These are phyloP conservation scores for Meandrusa payeni DNA, from an alignment of 2,888 invertebrate genomes.

Conservation along the genomic window DNA sequence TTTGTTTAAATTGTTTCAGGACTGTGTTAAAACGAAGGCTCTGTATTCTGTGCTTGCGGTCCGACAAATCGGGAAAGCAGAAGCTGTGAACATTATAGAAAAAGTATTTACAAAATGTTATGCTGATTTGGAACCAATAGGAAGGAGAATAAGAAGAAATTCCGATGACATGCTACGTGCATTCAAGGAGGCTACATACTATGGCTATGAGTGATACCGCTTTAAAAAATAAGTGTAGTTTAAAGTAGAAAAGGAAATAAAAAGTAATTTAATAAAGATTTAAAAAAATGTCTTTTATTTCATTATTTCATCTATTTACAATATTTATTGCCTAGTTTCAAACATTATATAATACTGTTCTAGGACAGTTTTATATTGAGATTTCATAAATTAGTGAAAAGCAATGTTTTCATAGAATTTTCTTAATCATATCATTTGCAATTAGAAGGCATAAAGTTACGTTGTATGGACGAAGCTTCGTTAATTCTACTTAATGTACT, in stretches of 20 bases:
- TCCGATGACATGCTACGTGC: constrained; percentile 89
- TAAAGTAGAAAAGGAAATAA: constrained; percentile 41
- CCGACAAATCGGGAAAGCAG: constrained; percentile 84
- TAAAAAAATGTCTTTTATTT: constrained; percentile 81
- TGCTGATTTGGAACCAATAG: constrained; percentile 94
- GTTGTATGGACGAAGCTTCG: too few species aligned
- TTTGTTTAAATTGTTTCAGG: constrained; percentile 71
- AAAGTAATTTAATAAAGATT: constrained; percentile 52
- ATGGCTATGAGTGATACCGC: constrained; percentile 84
- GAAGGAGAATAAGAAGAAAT: constrained; percentile 87
- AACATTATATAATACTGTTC: constrained; percentile 54
- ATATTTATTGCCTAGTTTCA: constrained; percentile 53
- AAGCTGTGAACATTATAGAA: constrained; percentile 89
- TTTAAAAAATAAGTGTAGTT: constrained; percentile 22
- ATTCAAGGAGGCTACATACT: constrained; percentile 87
- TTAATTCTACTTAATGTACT: too few species aligned
- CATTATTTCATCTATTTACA: constrained; percentile 56
- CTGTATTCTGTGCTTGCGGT: constrained; percentile 90
- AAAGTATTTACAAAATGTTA: constrained; percentile 95
- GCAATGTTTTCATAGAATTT: not conserved
- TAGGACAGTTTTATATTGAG: constrained; percentile 32
- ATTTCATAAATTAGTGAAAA: constrained; percentile 1
- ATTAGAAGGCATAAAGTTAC: constrained; percentile 27
- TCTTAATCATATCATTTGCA: not conserved
- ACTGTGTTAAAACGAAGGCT: constrained; percentile 95